Conservation (phyloP, 2,888 invertebrate species). For the Stramonita haemastoma region DNA sequence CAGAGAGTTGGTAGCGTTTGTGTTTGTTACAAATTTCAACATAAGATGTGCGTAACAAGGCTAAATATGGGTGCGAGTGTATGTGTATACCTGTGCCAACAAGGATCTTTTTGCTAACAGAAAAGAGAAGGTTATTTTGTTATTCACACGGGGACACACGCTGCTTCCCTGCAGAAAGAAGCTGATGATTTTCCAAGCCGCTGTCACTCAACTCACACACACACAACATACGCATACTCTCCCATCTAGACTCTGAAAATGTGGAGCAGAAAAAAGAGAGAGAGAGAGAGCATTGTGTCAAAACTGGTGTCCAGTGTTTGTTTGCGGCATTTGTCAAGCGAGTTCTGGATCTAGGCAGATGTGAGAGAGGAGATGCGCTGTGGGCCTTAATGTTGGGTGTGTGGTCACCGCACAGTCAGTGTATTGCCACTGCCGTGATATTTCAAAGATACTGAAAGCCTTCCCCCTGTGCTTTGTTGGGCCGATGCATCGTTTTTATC, state of each 20-base stretch:
- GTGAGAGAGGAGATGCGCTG: not conserved
- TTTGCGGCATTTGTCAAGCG: not conserved
- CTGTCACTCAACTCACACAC: too few species aligned
- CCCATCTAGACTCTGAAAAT: not conserved
- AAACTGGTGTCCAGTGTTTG: not conserved
- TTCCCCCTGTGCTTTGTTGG: not conserved
- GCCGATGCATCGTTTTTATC: not conserved
- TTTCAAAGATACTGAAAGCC: conserved; percentile 17
- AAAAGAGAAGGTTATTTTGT: conserved; percentile 33
- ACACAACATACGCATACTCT: not conserved
- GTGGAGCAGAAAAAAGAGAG: not conserved
- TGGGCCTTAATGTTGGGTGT: not conserved
- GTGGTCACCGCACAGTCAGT: not conserved
- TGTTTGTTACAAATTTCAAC: not conserved
- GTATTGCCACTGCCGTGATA: not conserved
- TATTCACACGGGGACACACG: not conserved
- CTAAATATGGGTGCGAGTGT: not conserved
- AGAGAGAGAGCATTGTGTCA: not conserved
- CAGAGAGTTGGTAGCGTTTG: not conserved
- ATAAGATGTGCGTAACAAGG: not conserved
- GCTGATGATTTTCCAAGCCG: not conserved
- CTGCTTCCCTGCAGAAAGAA: not conserved
- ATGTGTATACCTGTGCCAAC: not conserved
- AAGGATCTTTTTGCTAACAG: not conserved
- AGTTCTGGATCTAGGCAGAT: not conserved